These are phyloP conservation scores for Argopecten irradians DNA, from an alignment of 1,140 invertebrate genomes.

Conservation along the genomic window DNA sequence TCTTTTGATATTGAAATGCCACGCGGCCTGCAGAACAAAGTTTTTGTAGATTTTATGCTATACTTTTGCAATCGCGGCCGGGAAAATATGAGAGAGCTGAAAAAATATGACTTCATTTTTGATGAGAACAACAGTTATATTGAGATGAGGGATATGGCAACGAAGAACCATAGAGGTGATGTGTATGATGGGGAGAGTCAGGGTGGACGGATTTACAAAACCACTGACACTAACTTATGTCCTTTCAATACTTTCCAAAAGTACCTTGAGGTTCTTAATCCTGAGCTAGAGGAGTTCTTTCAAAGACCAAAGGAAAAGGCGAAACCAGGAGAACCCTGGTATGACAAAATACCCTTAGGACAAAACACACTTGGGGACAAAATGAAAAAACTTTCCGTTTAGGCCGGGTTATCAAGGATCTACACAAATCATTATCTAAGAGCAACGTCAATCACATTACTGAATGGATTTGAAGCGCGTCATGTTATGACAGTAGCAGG, in stretches of 20 bases:
- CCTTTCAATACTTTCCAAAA: slow-evolving; percentile 23
- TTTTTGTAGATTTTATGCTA: slow-evolving; percentile 49
- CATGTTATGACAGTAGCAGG: slow-evolving; percentile 37
- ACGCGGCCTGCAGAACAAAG: slow-evolving; percentile 37
- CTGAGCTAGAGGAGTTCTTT: slow-evolving; percentile 1
- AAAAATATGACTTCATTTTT: slow-evolving; percentile 38
- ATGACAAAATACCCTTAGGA: background rate
- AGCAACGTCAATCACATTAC: slow-evolving; percentile 31
- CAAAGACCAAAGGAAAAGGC: slow-evolving; percentile 28
- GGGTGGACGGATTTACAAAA: slow-evolving; percentile 30
- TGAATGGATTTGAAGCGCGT: slow-evolving; percentile 30
- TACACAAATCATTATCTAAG: slow-evolving; percentile 36
- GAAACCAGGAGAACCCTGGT: background rate
- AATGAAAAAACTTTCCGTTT: slow-evolving; percentile 17
- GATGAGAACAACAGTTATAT: background rate
- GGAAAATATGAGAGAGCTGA: slow-evolving; percentile 36
- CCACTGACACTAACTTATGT: background rate
- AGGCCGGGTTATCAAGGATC: background rate
- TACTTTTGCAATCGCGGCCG: slow-evolving; percentile 45
- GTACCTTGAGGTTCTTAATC: slow-evolving; percentile 29
- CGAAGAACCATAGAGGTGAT: slow-evolving; percentile 42
- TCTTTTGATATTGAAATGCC: slow-evolving; percentile 37
- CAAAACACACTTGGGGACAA: slow-evolving; percentile 29
- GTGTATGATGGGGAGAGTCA: background rate
- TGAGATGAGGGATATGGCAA: slow-evolving; percentile 25